Percentiles rank a stretch among this genome's conserved stretches.
phyloP scores from a whole-genome alignment of 2,888 invertebrate species.

The Euzophera pinguis region DNA sequence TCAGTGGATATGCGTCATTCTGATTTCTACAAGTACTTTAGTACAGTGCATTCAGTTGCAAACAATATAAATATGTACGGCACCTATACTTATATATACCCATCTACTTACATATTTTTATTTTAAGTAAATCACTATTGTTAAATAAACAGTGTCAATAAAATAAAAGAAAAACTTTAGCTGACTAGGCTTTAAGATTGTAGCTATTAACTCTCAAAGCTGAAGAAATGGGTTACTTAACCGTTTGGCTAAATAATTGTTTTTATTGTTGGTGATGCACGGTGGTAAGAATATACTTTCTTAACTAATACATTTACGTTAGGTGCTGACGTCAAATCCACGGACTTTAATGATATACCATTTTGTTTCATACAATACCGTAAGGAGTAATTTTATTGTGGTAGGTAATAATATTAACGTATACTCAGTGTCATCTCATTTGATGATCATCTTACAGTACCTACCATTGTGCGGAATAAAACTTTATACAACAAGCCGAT shows the following conservation, averaged over 20 bases:
- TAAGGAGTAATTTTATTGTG: neutral
- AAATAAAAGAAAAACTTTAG: too few species aligned
- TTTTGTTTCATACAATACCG: neutral
- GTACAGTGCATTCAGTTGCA: too few species aligned
- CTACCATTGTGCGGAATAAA: neutral
- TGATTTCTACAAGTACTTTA: neutral
- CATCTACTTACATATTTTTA: too few species aligned
- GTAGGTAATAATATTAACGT: neutral
- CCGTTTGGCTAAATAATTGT: too few species aligned
- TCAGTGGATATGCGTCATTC: neutral
- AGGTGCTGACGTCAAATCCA: conserved; percentile 1
- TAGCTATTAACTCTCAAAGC: too few species aligned
- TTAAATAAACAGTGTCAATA: too few species aligned
- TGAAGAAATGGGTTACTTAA: too few species aligned
- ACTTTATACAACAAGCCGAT: too few species aligned
- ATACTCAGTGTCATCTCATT: neutral
- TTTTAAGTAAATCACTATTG: too few species aligned
- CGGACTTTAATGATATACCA: neutral
- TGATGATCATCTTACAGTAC: neutral
- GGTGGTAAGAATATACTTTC: neutral
- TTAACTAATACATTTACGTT: neutral
- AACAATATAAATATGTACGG: too few species aligned
- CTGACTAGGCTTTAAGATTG: too few species aligned
- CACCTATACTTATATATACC: too few species aligned
- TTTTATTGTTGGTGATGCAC: neutral